A percentile compares a stretch with the other conserved stretches of the same genome.
Evolutionary conservation across 2,797 vertebrate species (phyloP).

Genomic region (Manis pentadactyla): DNA sequence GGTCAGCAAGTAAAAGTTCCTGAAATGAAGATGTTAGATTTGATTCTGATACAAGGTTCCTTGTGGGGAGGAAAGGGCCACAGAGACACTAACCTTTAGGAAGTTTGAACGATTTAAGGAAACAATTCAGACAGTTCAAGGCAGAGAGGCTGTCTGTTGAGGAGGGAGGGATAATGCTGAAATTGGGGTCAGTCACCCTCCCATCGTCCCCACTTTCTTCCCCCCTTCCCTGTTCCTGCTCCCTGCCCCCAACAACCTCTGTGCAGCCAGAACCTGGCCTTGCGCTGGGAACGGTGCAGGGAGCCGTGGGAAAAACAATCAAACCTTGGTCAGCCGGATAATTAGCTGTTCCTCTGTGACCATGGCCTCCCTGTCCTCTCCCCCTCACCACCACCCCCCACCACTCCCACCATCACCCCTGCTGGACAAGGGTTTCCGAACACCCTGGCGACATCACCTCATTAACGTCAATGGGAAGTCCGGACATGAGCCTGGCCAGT

Average conservation of each 20-base stretch:
- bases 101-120: conserved; percentile 45
- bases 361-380: conserved; percentile 57
- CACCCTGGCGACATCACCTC: conserved; percentile 83
- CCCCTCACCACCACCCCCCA: background rate
- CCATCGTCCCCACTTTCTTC: background rate
- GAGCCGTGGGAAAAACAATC: conserved; percentile 82
- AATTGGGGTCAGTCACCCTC: background rate
- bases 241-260: background rate
- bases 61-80: background rate
- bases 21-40: background rate
- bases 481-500: conserved; percentile 81
- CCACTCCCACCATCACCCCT: background rate
- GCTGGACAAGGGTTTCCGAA: conserved; percentile 73
- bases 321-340: conserved; percentile 77
- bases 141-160: background rate
- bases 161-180: background rate
- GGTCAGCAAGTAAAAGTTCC: background rate
- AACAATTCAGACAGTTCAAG: background rate
- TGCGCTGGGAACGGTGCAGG: conserved; percentile 1
- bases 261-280: conserved; percentile 40
- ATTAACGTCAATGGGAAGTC: conserved; percentile 86
- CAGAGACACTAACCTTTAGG: background rate
- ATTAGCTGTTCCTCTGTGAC: conserved; percentile 77
- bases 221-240: background rate
- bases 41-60: background rate